Base-by-base conservation (phyloP, 2,888 invertebrate species). In the Metalampra italica region DNA sequence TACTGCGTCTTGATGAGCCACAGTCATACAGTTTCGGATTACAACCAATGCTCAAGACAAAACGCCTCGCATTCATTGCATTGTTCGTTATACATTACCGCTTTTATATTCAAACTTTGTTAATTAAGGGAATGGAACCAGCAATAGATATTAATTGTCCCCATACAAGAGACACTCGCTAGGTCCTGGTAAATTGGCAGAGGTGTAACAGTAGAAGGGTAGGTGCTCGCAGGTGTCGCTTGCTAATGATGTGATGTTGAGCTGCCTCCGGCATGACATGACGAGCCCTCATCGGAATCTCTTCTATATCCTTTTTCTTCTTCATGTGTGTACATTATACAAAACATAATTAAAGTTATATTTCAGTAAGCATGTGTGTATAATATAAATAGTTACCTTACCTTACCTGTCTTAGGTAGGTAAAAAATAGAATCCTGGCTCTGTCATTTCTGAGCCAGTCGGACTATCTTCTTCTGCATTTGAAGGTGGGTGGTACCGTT, bases 11-110 rank as follows among this genome's bases (percentile, higher is more conserved):
- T 74, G 71, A 71, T 74, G 75, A 75, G 71, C 74, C 78, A 71
- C 79, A 80, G 75, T 75, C 75, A 73, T 71, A 72, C 72, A 66
- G 71, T 74, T 77, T 71, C 75, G 66, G 71, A 75, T 78, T 77
- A 78, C 74, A 70, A 60, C 70, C 65, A 59, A 69, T 73, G 68
- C 66, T 71, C 63, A 54, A 52, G 39, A 52, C 54, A 45, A 49
- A 55, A 56, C 39, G 37, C 42, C 40, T 32, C 43, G 54, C 53
- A 49, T 47, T 47, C 59, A 61, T 62, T 55, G 53, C 52, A 9
- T 46, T 54, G 55, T 46, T 9, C n/a, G 29, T 3, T n/a, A n/a
- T 68, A 56, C 65, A 67, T 66, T 66, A 57, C 65, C 39, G 54
- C 41, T 54, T 45, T 47, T 45, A 43, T 39, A 14, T 8, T 7